phyloP scores from a whole-genome alignment of 2,113 vertebrate species.

The Zosterops pallidus region DNA sequence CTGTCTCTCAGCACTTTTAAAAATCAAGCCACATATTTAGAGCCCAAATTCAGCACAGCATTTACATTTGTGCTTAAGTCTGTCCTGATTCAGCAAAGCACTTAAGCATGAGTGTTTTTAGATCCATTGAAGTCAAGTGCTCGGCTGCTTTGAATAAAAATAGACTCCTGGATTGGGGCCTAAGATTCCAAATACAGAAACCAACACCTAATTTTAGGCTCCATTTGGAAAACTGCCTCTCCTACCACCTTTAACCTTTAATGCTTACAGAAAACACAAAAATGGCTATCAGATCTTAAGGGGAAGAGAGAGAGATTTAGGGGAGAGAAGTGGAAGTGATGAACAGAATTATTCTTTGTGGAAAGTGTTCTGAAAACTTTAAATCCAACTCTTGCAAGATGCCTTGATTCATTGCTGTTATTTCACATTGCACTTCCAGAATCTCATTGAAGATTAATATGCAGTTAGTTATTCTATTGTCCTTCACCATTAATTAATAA shows the following conservation, averaged over 20 bases:
- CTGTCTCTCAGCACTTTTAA: slow-evolving; percentile 42
- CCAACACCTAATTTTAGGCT: slow-evolving; percentile 48
- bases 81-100: slow-evolving; percentile 61
- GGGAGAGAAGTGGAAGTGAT: neutral
- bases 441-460: slow-evolving; percentile 21
- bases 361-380: neutral
- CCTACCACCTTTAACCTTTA: slow-evolving; percentile 47
- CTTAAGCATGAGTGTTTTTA: slow-evolving; percentile 52
- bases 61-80: slow-evolving; percentile 68
- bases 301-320: neutral
- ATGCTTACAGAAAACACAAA: neutral
- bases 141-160: slow-evolving; percentile 58
- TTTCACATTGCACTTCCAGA: neutral
- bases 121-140: slow-evolving; percentile 62
- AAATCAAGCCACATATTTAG: slow-evolving; percentile 58
- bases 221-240: slow-evolving; percentile 43
- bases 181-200: slow-evolving; percentile 50
- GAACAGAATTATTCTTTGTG: neutral
- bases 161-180: slow-evolving; percentile 48
- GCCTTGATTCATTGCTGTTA: neutral
- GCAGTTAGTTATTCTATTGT: slow-evolving; percentile 30
- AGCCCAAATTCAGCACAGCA: slow-evolving; percentile 24
- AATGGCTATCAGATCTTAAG: neutral
- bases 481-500: slow-evolving; percentile 66
- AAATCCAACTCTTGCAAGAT: neutral